These are phyloP conservation scores for Phymastichus coffea DNA, from an alignment of 1,140 invertebrate genomes.

Conservation along the genomic window DNA sequence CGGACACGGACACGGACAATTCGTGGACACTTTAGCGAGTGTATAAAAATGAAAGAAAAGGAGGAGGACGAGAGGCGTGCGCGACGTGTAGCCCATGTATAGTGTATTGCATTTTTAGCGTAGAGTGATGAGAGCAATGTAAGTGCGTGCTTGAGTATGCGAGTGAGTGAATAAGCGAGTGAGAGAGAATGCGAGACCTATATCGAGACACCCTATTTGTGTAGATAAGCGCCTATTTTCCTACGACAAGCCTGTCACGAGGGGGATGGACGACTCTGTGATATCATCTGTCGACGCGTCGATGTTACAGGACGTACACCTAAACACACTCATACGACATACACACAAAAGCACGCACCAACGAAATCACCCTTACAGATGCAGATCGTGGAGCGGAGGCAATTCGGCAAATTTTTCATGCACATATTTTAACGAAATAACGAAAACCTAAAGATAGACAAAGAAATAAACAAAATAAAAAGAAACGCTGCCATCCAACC, in stretches of 20 bases:
- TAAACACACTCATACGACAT: too few relatives aligned
- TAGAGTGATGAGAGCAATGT: conserved; percentile 37
- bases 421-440: too few relatives aligned
- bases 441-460: too few relatives aligned
- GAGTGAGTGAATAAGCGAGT: not conserved
- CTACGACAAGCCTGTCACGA: conserved; percentile 40
- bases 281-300: conserved; percentile 54
- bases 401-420: too few relatives aligned
- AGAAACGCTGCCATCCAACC: conserved; percentile 51
- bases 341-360: too few relatives aligned
- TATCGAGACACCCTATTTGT: conserved; percentile 29
- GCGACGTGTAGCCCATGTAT: conserved; percentile 57
- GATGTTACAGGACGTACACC: conserved; percentile 28
- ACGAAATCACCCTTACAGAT: too few relatives aligned
- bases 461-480: not conserved
- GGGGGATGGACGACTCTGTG: conserved; percentile 41
- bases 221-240: conserved; percentile 56
- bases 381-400: too few relatives aligned
- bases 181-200: not conserved
- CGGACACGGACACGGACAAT: not conserved
- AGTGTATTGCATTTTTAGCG: conserved; percentile 55
- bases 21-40: not conserved
- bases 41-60: not conserved
- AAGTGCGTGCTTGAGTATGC: not conserved
- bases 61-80: too few relatives aligned